Percentiles rank a stretch among this genome's conserved stretches.
These are phyloP conservation scores for Poecilus cupreus DNA, from an alignment of 2,888 invertebrate species.

Conservation along the genomic window DNA sequence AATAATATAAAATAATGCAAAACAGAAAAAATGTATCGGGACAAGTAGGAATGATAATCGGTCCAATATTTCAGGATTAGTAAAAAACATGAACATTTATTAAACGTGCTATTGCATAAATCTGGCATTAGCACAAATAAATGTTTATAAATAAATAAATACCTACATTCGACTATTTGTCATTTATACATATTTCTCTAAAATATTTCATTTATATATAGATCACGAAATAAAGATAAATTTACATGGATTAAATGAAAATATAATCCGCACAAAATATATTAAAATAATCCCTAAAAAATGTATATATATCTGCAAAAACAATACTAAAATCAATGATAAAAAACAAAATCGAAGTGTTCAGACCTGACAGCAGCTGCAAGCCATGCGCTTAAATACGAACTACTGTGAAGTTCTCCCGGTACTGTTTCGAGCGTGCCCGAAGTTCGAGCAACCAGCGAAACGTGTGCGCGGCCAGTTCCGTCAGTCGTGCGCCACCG, in stretches of 20 bases:
- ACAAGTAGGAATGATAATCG: neutral
- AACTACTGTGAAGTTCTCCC: neutral
- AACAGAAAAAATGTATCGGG: neutral
- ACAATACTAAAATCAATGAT: neutral
- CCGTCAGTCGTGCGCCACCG: constrained; percentile 63
- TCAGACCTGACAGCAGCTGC: constrained; percentile 61
- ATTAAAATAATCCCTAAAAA: neutral
- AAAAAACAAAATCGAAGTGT: constrained; percentile 9
- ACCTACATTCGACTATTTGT: neutral
- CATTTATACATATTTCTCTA: neutral
- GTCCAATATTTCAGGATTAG: neutral
- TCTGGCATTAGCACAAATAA: neutral
- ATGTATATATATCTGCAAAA: neutral
- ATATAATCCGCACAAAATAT: neutral
- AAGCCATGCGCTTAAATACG: constrained; percentile 53
- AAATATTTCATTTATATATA: neutral
- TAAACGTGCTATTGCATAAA: neutral
- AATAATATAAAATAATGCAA: neutral
- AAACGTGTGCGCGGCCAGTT: constrained; percentile 7
- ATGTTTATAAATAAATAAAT: constrained; percentile 1
- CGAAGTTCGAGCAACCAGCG: constrained; percentile 22
- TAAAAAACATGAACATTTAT: neutral
- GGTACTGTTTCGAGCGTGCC: neutral
- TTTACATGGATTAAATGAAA: neutral
- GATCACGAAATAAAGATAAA: neutral